Percentiles rank a stretch among this genome's conserved stretches.
phyloP scores from a whole-genome alignment of 1,140 invertebrate species.

The Sipha flava region DNA sequence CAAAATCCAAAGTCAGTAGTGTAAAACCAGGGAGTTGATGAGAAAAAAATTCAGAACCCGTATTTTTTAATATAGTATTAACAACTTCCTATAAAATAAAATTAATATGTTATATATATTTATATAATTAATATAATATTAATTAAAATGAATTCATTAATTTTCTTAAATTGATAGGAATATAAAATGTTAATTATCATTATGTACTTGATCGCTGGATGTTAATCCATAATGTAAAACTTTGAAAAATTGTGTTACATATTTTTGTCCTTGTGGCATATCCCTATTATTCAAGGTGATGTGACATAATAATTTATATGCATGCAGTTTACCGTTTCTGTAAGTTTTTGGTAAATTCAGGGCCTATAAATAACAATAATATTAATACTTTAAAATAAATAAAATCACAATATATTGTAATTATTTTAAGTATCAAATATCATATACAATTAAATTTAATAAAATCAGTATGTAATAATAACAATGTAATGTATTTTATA shows the following conservation, averaged over 20 bases:
- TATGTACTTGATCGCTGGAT: constrained; percentile 49
- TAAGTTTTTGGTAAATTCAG: constrained; percentile 57
- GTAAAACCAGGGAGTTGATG: constrained; percentile 80
- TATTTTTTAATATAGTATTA: constrained; percentile 57
- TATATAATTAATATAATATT: too few relatives aligned
- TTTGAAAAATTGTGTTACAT: constrained; percentile 80
- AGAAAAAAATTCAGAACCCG: constrained; percentile 77
- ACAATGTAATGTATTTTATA: too few relatives aligned
- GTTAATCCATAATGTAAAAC: constrained; percentile 69
- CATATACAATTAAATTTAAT: too few relatives aligned
- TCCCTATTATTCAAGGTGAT: constrained; percentile 50
- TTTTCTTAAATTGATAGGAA: constrained; percentile 28
- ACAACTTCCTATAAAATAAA: constrained; percentile 48
- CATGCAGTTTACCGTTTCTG: constrained; percentile 66
- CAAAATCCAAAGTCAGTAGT: constrained; percentile 77
- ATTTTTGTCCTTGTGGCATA: constrained; percentile 52
- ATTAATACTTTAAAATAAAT: neutral
- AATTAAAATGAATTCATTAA: too few relatives aligned
- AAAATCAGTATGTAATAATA: too few relatives aligned
- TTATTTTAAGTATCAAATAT: too few relatives aligned
- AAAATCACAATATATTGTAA: neutral
- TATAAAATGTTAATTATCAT: constrained; percentile 17
- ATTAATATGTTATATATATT: too few relatives aligned
- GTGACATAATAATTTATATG: constrained; percentile 68
- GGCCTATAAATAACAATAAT: constrained; percentile 46